Evolutionary conservation across 2,888 invertebrate genomes (phyloP).

Genomic region (Augochlorella aurata): DNA sequence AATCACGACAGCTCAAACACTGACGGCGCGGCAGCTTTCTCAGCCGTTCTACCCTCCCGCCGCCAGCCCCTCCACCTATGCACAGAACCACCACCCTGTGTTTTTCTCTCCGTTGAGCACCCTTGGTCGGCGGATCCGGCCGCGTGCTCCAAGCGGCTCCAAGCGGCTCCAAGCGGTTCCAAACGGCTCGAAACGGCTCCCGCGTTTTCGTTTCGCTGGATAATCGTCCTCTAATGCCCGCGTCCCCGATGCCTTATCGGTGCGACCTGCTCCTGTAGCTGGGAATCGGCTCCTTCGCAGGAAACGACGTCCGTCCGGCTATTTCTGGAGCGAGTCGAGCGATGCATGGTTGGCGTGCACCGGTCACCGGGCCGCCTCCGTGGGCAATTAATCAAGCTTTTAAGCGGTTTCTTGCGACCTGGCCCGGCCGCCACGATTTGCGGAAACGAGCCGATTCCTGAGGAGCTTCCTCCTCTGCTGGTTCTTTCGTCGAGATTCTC

Average conservation of each 20-base stretch:
- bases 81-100: conserved; percentile 14
- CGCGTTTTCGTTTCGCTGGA: conserved; percentile 1
- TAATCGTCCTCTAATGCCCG: neutral
- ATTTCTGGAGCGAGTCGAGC: conserved; percentile 26
- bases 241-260: conserved; percentile 26
- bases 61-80: neutral
- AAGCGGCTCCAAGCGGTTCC: no score
- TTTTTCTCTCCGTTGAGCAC: conserved; percentile 26
- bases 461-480: neutral
- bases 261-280: neutral
- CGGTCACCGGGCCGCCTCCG: conserved; percentile 31
- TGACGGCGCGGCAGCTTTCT: conserved; percentile 31
- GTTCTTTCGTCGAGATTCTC: neutral
- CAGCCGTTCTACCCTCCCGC: conserved; percentile 13
- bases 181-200: neutral
- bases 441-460: conserved; percentile 12
- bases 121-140: neutral
- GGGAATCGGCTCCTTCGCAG: conserved; percentile 24
- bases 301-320: conserved; percentile 16
- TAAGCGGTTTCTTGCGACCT: conserved; percentile 32
- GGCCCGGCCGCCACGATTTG: neutral
- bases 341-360: conserved; percentile 50
- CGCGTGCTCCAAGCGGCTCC: neutral
- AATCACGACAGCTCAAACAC: conserved; percentile 46
- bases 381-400: conserved; percentile 48